Evolutionary conservation across 1,140 invertebrate genomes (phyloP), one percentile per base, ranked within the genome.

Genomic region (Onthophagus taurus): DNA sequence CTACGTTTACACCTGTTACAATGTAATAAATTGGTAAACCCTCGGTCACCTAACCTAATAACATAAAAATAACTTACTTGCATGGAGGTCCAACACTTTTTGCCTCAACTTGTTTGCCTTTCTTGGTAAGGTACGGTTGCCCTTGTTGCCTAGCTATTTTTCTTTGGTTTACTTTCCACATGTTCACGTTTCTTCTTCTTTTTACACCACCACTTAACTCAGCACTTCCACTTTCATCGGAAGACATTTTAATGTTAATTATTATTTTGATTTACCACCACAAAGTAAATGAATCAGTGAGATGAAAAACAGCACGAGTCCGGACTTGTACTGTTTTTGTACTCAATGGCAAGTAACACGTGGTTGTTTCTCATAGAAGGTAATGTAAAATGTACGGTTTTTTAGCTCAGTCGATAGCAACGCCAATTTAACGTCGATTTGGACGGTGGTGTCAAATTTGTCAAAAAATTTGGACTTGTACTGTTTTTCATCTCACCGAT

Each of bases 1-100:
- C 39, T 43, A 13, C 14, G 18, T 42, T 35, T 51, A 39, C 44
- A 52, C 30, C 47, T 53, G 42, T n/a, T n/a, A n/a, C n/a, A n/a
- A n/a, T n/a, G n/a, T n/a, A n/a, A n/a, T n/a, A n/a, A n/a, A n/a
- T n/a, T n/a, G n/a, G n/a, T n/a, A n/a, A n/a, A n/a, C n/a, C n/a
- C n/a, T n/a, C n/a, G n/a, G n/a, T n/a, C n/a, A n/a, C n/a, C n/a
- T n/a, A n/a, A n/a, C n/a, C n/a, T n/a, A n/a, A n/a, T n/a, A n/a
- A n/a, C n/a, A 33, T 12, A 33, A 33, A 13, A 33, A 8, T 16
- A 33, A 33, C 31, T 7, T 33, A 33, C 31, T 12, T 33, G 31
- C 2, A 33, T 33, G 31, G n/a, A 33, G 31, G 31, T 33, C 31
- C n/a, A 16, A 8, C 17, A 14, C 17, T 33, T 33, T 33, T 33